These are phyloP conservation scores for Physella acuta DNA, from an alignment of 1,140 invertebrate species.

Conservation along the genomic window DNA sequence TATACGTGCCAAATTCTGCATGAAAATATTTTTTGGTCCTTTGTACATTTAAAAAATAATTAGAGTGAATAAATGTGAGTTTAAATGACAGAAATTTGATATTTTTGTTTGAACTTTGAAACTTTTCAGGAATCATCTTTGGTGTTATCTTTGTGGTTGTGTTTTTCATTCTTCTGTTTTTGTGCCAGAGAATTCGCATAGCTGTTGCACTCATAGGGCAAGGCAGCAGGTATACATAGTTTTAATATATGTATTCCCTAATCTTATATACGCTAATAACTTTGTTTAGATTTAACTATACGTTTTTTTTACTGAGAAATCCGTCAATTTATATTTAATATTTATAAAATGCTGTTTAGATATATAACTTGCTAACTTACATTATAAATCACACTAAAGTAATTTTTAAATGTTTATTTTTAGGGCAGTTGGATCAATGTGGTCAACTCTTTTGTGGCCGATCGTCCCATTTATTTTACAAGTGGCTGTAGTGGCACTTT, in stretches of 20 bases:
- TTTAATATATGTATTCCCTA: no score
- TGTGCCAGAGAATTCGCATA: constrained; percentile 80
- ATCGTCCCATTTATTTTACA: constrained; percentile 85
- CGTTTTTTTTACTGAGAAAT: no score
- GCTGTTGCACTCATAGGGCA: constrained; percentile 84
- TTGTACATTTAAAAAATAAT: constrained; percentile 1
- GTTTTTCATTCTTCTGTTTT: constrained; percentile 77
- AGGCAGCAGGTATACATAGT: constrained; percentile 68
- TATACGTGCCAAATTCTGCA: no score
- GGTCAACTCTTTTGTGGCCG: constrained; percentile 86
- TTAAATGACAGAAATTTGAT: no score
- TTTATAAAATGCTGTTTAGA: neutral
- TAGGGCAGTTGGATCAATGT: constrained; percentile 82
- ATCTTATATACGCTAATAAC: no score
- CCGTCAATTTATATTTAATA: neutral
- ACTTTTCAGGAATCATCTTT: constrained; percentile 67
- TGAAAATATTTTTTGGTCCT: neutral
- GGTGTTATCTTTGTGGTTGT: constrained; percentile 65
- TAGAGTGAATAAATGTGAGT: neutral
- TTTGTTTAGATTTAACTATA: no score
- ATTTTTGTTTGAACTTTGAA: no score
- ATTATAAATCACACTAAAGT: neutral
- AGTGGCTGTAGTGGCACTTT: constrained; percentile 66
- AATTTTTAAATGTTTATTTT: constrained; percentile 33
- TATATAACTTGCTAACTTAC: neutral